Base-by-base conservation (phyloP, 2,113 vertebrate genomes). In the Capreolus pygargus region DNA sequence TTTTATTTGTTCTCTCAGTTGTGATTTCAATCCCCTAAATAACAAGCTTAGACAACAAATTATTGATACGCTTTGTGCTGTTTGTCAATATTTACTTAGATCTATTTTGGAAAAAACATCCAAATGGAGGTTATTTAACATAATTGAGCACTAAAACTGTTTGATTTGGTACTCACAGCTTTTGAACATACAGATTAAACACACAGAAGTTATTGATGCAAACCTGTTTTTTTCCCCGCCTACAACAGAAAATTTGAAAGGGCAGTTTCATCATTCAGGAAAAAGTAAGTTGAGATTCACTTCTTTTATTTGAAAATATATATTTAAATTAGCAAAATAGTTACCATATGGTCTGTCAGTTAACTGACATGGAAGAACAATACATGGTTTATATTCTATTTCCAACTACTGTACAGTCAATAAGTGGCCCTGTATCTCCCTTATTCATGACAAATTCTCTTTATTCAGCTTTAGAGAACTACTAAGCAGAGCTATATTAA, bases 1-100 rank as follows among this genome's bases (percentile, higher is more conserved):
- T 98, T 97, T 98, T 98, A 98, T 98, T 98, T 98, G 61, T n/a
- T 98, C 85, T 98, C 67, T 95, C 84, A 85, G 76, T 88, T 97
- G 88, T 89, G 90, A 50, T 97, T 98, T 98, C 98, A 98, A 95
- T 98, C 79, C 95, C 28, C 74, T 92, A 98, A 99, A 97, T 95
- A 95, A 97, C 96, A 98, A 98, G 78, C 96, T 98, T 27, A 95
- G 97, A 92, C 39, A 97, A 98, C 70, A 95, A 58, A 97, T 96
- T 98, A 93, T 93, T 87, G 84, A 98, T 98, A 98, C 67, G 47
- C 25, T 98, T 97, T 98, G 64, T 89, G 50, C 60, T 92, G 11
- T 81, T 97, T 98, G 97, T 98, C 97, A 98, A 97, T 98, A 96
- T 97, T 98, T 98, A 93, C 95, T 95, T 94, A 95, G 91, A 94